Conservation (phyloP, 30 jellyfish, hydroid and myxozoan species). For the Pseudorhiza aurosa region DNA sequence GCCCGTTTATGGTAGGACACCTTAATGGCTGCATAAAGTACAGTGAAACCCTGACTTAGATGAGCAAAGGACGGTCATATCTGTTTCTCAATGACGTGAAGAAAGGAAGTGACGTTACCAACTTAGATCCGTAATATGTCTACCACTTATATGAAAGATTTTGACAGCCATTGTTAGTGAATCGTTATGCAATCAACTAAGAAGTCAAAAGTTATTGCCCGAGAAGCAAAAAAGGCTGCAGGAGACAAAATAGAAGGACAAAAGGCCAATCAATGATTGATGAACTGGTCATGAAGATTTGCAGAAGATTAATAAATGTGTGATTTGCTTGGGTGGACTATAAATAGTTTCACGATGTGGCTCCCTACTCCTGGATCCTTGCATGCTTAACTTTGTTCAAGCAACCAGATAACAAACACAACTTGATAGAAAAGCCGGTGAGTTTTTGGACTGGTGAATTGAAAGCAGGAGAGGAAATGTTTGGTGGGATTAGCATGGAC, state of each 20-base stretch:
- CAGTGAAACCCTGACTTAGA: conserved; percentile 19
- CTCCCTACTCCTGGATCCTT: conserved; percentile 19
- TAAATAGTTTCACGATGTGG: conserved; percentile 18
- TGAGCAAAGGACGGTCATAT: conserved; percentile 53
- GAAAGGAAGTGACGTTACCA: conserved; percentile 55
- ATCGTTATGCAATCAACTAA: conserved; percentile 24
- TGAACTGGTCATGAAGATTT: conserved; percentile 4
- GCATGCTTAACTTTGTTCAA: conserved; percentile 2
- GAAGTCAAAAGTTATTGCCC: conserved; percentile 8
- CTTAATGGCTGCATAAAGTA: conserved; percentile 27
- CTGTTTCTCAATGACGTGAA: conserved; percentile 35
- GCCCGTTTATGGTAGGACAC: conserved; percentile 38
- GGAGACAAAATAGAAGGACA: conserved; percentile 36
- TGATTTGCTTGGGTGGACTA: conserved; percentile 21
- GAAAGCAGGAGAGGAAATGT: not conserved
- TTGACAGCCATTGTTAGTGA: conserved; percentile 36
- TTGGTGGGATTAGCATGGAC: conserved; percentile 9
- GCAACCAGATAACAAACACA: conserved; percentile 3
- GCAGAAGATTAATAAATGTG: conserved; percentile 42
- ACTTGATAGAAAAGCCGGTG: not conserved
- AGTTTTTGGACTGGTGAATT: conserved; percentile 6
- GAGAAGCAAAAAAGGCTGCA: conserved; percentile 30
- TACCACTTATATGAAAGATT: conserved; percentile 30
- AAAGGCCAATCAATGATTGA: conserved; percentile 37
- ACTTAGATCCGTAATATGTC: conserved; percentile 48